phyloP scores from a whole-genome alignment of 2,113 vertebrate species.

The Phoxinus phoxinus region DNA sequence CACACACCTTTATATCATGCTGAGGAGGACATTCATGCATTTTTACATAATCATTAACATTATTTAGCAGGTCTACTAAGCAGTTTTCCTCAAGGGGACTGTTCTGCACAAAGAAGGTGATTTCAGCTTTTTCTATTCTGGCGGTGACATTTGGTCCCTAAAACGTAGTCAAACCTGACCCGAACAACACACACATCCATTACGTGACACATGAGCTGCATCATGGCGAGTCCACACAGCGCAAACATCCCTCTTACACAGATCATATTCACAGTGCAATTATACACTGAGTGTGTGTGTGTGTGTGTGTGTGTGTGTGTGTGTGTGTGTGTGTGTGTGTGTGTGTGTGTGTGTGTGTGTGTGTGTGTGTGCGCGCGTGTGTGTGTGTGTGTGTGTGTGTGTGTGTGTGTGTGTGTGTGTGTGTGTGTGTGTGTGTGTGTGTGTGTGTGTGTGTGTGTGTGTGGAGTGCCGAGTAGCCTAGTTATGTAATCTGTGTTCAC shows the following conservation, averaged over 20 bases:
- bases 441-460: neutral
- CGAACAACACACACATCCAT: neutral
- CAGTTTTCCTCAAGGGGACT: constrained; percentile 2
- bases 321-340: neutral
- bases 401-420: neutral
- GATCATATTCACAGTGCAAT: neutral
- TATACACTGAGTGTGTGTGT: neutral
- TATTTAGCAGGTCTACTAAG: constrained; percentile 6
- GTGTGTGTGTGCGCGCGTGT: neutral
- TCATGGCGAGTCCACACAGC: neutral
- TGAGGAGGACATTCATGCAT: constrained; percentile 1
- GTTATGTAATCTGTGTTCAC: constrained; percentile 19
- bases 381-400: neutral
- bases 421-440: neutral
- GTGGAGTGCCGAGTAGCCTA: no score
- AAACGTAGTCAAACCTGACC: neutral
- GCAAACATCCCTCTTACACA: neutral
- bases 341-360: neutral
- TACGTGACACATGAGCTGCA: neutral
- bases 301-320: neutral
- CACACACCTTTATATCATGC: neutral
- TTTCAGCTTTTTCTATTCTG: neutral
- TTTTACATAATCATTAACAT: neutral
- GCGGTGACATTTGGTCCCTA: neutral
- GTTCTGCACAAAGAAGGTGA: neutral